A percentile compares a stretch with the other conserved stretches of the same genome.
Conservation (phyloP, 2,113 vertebrate species). For the Albula goreensis region DNA sequence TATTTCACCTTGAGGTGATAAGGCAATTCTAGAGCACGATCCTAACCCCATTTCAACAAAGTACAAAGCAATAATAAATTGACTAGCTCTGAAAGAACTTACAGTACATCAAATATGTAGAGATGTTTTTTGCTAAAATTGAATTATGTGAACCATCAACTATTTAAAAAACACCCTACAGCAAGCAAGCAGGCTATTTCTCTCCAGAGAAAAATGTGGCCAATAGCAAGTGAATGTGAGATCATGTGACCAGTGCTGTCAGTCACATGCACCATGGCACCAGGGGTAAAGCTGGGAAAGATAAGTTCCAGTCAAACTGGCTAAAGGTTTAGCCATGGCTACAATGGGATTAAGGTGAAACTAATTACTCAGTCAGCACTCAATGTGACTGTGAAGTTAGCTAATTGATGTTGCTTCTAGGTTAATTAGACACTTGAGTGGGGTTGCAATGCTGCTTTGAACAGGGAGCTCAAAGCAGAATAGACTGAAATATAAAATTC, state of each 20-base stretch:
- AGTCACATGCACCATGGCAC: background rate
- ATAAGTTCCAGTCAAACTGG: background rate
- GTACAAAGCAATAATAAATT: background rate
- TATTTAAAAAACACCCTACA: background rate
- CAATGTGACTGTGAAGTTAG: background rate
- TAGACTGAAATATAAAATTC: background rate
- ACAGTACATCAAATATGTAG: background rate
- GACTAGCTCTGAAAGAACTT: background rate
- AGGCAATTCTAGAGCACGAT: background rate
- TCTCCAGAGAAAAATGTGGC: background rate
- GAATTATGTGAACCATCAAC: background rate
- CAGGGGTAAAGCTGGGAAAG: background rate
- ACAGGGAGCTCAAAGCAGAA: background rate
- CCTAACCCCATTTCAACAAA: background rate
- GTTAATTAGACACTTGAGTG: background rate
- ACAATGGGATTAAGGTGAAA: conserved; percentile 2
- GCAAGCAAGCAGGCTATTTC: no score
- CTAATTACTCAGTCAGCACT: background rate
- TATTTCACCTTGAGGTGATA: no score
- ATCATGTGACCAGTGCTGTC: background rate
- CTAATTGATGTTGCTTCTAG: background rate
- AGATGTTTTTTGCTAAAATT: background rate
- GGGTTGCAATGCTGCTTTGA: background rate
- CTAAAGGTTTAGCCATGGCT: background rate
- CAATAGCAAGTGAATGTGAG: background rate